Conservation (phyloP, 2,797 vertebrate genomes). For the Platalea minor region DNA sequence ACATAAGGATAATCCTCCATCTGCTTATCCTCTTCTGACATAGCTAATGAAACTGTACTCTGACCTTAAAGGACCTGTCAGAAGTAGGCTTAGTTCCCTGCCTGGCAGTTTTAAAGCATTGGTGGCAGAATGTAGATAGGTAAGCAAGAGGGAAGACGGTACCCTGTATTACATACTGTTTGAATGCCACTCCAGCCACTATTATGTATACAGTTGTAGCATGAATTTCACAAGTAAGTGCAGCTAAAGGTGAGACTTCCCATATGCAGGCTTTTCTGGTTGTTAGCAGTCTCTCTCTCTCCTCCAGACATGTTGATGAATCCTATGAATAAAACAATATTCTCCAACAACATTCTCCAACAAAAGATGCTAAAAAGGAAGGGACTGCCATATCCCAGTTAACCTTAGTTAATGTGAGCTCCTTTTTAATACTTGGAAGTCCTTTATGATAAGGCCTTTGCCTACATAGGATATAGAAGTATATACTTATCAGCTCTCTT, state of each 20-base stretch:
- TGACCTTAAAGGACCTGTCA: constrained; percentile 13
- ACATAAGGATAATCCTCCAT: neutral
- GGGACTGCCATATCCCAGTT: neutral
- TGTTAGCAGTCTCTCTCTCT: neutral
- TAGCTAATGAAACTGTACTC: neutral
- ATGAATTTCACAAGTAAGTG: neutral
- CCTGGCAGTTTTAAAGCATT: neutral
- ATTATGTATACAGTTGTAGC: neutral
- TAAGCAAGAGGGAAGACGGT: neutral
- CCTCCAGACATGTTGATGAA: neutral
- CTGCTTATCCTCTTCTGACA: neutral
- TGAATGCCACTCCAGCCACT: neutral
- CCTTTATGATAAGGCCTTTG: neutral
- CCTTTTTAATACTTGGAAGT: neutral
- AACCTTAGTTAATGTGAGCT: neutral
- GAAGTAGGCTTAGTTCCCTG: neutral
- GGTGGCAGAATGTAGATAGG: neutral
- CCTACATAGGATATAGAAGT: neutral
- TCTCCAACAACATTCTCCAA: neutral
- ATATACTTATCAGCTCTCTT: neutral
- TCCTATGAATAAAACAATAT: neutral
- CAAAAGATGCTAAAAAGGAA: neutral
- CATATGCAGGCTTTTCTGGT: neutral
- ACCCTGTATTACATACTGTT: neutral
- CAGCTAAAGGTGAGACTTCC: neutral